These are phyloP conservation scores for Lophochroa leadbeateri DNA, from an alignment of 2,113 vertebrate species.

Conservation along the genomic window DNA sequence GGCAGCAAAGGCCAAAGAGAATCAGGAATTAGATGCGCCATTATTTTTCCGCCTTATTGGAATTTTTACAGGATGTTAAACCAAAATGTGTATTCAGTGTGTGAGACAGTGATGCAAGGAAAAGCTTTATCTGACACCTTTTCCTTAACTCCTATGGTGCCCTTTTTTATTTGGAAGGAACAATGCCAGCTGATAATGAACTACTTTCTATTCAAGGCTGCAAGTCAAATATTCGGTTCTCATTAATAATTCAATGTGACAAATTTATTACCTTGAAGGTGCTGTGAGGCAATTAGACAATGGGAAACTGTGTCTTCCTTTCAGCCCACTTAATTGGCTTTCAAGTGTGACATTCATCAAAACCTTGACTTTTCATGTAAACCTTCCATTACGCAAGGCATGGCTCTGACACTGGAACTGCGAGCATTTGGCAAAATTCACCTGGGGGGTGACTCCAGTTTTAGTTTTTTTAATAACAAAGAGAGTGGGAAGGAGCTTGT, in stretches of 20 bases:
- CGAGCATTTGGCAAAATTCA: neutral
- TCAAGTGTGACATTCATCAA: constrained; percentile 81
- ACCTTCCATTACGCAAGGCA: constrained; percentile 53
- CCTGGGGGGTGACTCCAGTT: neutral
- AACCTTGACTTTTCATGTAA: constrained; percentile 79
- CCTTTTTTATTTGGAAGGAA: constrained; percentile 69
- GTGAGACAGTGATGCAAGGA: constrained; percentile 22
- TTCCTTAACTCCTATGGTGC: constrained; percentile 25
- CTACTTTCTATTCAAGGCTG: constrained; percentile 78
- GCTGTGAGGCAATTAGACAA: constrained; percentile 81
- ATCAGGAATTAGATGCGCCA: neutral
- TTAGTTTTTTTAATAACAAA: neutral
- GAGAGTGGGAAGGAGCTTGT: neutral
- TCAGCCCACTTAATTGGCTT: constrained; percentile 80
- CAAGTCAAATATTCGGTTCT: constrained; percentile 79
- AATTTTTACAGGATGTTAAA: neutral
- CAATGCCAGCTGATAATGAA: constrained; percentile 75
- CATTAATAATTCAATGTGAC: constrained; percentile 85
- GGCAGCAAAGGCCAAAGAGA: constrained; percentile 28
- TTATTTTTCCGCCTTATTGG: neutral
- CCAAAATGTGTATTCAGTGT: neutral
- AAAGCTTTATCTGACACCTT: constrained; percentile 43
- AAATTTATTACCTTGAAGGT: constrained; percentile 84
- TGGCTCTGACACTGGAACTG: neutral
- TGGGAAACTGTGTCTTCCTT: constrained; percentile 79